A percentile compares a stretch with the other conserved stretches of the same genome.
Evolutionary conservation across 2,797 vertebrate genomes (phyloP).

Genomic region (Aldrovandia affinis): DNA sequence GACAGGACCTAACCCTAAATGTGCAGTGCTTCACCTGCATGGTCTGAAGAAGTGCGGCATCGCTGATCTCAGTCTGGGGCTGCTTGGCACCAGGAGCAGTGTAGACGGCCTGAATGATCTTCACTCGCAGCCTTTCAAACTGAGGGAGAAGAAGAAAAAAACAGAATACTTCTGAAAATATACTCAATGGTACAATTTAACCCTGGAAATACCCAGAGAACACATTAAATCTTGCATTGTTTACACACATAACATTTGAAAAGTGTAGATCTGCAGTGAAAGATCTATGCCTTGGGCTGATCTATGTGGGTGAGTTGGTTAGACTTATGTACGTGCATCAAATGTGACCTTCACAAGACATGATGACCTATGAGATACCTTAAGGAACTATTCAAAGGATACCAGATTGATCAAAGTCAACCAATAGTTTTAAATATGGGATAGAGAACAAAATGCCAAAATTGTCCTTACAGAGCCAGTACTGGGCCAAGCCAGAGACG

Average conservation of each 20-base stretch:
- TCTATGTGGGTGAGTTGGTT: background rate
- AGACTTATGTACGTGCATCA: background rate
- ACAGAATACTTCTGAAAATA: background rate
- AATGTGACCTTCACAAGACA: background rate
- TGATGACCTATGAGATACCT: background rate
- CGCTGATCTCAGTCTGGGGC: background rate
- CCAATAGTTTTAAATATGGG: background rate
- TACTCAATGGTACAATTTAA: background rate
- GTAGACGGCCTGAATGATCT: constrained; percentile 17
- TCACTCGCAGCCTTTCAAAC: constrained; percentile 6
- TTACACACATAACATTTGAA: background rate
- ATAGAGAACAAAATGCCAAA: background rate
- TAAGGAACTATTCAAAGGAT: background rate
- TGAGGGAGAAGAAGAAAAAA: background rate
- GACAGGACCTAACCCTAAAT: background rate
- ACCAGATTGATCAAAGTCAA: background rate
- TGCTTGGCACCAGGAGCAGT: constrained; percentile 8
- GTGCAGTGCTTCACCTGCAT: background rate
- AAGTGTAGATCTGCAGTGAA: too few species aligned
- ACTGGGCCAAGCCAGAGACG: background rate
- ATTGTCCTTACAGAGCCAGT: background rate
- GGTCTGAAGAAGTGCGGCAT: constrained; percentile 4
- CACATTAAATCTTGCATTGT: background rate
- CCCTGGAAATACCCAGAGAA: background rate
- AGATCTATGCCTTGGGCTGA: background rate